Evolutionary conservation across 2,797 vertebrate genomes (phyloP).

Genomic region (Xiphophorus birchmanni): DNA sequence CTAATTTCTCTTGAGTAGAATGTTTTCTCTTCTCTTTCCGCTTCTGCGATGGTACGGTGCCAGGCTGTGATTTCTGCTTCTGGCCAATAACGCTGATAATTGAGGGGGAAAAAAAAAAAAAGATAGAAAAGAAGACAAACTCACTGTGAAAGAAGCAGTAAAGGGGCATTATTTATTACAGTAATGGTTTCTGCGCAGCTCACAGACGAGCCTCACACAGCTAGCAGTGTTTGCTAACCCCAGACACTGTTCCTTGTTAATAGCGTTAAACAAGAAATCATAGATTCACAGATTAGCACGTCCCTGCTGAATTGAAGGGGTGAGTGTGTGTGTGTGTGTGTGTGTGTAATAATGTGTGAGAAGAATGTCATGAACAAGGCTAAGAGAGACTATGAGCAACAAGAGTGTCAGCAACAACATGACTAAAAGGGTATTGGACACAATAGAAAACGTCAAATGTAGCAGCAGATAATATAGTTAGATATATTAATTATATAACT

Average conservation of each 20-base stretch:
- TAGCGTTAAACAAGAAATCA: not conserved
- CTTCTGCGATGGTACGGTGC: not conserved
- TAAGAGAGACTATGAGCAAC: not conserved
- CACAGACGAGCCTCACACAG: constrained; percentile 2
- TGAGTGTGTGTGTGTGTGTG: not conserved
- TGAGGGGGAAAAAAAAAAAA: not conserved
- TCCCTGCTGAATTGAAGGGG: not conserved
- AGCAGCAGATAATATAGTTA: not conserved
- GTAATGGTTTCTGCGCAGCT: not conserved
- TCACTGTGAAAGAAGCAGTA: not conserved
- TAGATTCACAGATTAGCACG: not conserved
- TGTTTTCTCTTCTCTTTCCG: not conserved
- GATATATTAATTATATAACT: not conserved
- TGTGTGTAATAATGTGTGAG: not conserved
- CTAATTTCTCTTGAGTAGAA: not conserved
- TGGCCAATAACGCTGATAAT: not conserved
- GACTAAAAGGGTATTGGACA: not conserved
- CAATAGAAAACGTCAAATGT: not conserved
- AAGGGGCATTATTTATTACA: not conserved
- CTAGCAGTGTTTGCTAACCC: not conserved
- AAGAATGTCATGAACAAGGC: not conserved
- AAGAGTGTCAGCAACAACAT: not conserved
- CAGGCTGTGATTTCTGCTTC: not conserved
- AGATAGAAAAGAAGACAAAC: not conserved
- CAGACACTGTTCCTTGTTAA: not conserved